These are phyloP conservation scores for Amphipyra berbera DNA, from an alignment of 2,888 invertebrate species.

Conservation along the genomic window DNA sequence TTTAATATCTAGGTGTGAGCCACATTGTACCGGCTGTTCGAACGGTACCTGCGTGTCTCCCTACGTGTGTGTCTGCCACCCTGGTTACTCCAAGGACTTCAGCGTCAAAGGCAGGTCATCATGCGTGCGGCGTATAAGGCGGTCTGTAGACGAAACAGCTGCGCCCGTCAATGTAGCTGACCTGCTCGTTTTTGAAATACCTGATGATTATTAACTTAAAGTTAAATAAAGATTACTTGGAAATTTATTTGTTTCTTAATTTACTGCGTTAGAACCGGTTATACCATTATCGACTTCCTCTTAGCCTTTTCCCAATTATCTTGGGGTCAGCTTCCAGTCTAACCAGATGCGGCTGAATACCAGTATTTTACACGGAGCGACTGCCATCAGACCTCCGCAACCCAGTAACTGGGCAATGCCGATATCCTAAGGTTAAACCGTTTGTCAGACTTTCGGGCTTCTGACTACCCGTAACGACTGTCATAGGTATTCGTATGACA, in stretches of 20 bases:
- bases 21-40: conserved; percentile 92
- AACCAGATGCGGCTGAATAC: too few species aligned
- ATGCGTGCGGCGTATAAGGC: conserved; percentile 89
- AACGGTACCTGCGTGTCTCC: conserved; percentile 94
- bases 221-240: background rate
- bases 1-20: conserved; percentile 82
- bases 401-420: too few species aligned
- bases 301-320: too few species aligned
- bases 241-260: background rate
- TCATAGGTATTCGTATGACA: too few species aligned
- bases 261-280: too few species aligned
- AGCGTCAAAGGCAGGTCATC: conserved; percentile 91
- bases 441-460: too few species aligned
- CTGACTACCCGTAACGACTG: too few species aligned
- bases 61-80: conserved; percentile 93
- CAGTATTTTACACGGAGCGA: too few species aligned
- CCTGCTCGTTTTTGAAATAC: conserved; percentile 65
- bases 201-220: conserved; percentile 47
- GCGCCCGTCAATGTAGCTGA: conserved; percentile 53
- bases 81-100: conserved; percentile 91
- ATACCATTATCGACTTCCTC: too few species aligned
- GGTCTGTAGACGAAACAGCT: conserved; percentile 62
- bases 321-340: too few species aligned
- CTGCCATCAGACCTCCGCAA: too few species aligned
- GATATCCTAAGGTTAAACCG: too few species aligned